Evolutionary conservation across 2,888 invertebrate species (phyloP), one percentile per base, ranked within the genome.

Genomic region (Glaucopsyche alexis): DNA sequence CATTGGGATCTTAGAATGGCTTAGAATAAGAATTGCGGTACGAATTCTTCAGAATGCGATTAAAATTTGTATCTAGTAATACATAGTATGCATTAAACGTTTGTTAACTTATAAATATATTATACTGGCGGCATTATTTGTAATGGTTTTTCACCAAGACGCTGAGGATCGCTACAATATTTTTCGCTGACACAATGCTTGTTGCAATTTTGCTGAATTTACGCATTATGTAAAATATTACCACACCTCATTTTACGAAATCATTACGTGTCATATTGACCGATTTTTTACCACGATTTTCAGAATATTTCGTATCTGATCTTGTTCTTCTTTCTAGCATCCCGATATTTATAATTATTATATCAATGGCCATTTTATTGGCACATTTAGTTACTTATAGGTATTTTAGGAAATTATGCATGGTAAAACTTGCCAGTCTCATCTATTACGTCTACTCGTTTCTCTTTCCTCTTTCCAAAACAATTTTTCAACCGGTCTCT

Each of bases 401-500:
- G 42, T 8, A 52, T 16, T 16, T 16, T 9, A 16, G 3, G 1
- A 16, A 16, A 16, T 2, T 8, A 8, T 16, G 7, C 9, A 52
- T n/a, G 16, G 52, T 16, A 19, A 29, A 29, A 38, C 60, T 38
- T 60, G 7, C 60, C 60, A 29, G 16, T 13, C 0, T 38, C 29
- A 29, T 67, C n/a, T 40, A 52, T 65, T 52, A 42, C 19, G n/a
- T n/a, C 0, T 71, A 29, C 52, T 55, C 42, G 47, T 74, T 67
- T 70, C 69, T 52, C 64, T 42, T 42, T 52, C 14, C 52, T 65
- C 49, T 42, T 70, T 67, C 16, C 40, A n/a, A 49, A 73, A 45
- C 60, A 71, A 45, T 74, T 69, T 45, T 69, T 69, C 19, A 69
- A 69, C 45, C 69, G 45, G 49, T 69, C 69, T 49, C 47, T 29